Conservation (phyloP, 2,113 vertebrate species). For the Spermophilus dauricus region DNA sequence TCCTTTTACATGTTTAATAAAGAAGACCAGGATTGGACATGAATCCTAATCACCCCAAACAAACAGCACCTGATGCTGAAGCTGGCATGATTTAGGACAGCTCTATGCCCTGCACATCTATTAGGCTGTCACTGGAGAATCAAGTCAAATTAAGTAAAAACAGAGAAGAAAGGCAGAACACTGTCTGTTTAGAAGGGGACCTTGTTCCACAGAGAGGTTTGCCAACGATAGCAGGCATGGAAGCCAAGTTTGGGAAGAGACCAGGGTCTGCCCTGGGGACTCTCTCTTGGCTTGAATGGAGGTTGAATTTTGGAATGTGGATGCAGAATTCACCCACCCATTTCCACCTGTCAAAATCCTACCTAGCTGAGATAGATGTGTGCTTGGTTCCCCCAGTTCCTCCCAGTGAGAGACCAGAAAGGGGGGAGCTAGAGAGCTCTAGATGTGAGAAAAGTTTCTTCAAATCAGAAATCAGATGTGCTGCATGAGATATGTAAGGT, state of each 20-base stretch:
- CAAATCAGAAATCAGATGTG: not conserved
- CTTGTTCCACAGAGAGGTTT: too few species aligned
- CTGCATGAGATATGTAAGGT: rapidly evolving
- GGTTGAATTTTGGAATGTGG: not conserved
- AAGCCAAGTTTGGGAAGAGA: not conserved
- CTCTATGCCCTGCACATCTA: not conserved
- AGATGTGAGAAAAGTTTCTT: not conserved
- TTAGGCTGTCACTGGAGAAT: not conserved
- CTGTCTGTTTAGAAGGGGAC: not conserved
- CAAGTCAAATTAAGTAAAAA: not conserved
- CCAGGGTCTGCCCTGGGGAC: not conserved
- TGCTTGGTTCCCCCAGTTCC: not conserved
- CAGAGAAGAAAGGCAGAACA: not conserved
- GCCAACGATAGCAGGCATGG: not conserved
- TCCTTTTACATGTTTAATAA: not conserved
- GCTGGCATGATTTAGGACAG: rapidly evolving
- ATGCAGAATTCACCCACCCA: not conserved
- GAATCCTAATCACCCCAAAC: not conserved
- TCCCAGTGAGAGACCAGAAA: not conserved
- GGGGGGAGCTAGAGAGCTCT: not conserved
- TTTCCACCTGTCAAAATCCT: not conserved
- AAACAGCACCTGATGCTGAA: not conserved
- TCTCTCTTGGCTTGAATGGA: not conserved
- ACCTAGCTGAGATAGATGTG: not conserved
- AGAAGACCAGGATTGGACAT: not conserved